Evolutionary conservation across 2,797 vertebrate genomes (phyloP), one percentile per base, ranked within the genome.

Genomic region (Siniperca undulata): DNA sequence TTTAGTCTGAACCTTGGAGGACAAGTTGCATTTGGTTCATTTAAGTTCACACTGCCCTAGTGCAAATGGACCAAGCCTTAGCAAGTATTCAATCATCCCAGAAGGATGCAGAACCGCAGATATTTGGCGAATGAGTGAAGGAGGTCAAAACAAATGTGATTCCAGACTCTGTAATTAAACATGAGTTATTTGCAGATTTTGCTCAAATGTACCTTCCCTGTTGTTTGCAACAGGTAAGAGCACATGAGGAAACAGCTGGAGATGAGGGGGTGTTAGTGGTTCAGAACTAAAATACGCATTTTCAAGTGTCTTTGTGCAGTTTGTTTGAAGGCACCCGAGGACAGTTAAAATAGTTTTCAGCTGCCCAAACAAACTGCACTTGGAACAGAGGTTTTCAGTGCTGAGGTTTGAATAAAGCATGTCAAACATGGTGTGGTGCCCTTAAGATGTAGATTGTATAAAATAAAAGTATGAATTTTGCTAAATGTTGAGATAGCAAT

Each of bases 141-240:
- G 22, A 19, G 52, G 24, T 24, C 10, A 34, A 62, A 40, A 36
- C 22, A 40, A 46, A 46, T 3, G 30, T 42, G 36, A 59, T 16
- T 82, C 40, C 20, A 56, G 24, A 73, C 58, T 74, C 60, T n/a
- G 38, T 17, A 2, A 53, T 38, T 19, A 4, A 44, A 74, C 10
- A 14, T 22, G 69, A 46, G 24, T 72, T 58, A 5, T 62, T 48
- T 64, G 60, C 34, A 73, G 46, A 78, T 6, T 71, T 71, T 34
- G 46, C 59, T 62, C n/a, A 42, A 24, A 66, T 73, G 4, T 17
- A 11, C 8, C 20, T 17, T 22, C 64, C 58, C 24, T 12, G 34
- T 30, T 38, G 40, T 82, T 82, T n/a, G 14, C 55, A 53, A 61
- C 44, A 66, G 61, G 74, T 66, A 67, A 78, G 50, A 74, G 48